Percentiles rank a stretch among this genome's conserved stretches.
Evolutionary conservation across 2,113 vertebrate species (phyloP).

Genomic region (Megaptera novaeangliae): DNA sequence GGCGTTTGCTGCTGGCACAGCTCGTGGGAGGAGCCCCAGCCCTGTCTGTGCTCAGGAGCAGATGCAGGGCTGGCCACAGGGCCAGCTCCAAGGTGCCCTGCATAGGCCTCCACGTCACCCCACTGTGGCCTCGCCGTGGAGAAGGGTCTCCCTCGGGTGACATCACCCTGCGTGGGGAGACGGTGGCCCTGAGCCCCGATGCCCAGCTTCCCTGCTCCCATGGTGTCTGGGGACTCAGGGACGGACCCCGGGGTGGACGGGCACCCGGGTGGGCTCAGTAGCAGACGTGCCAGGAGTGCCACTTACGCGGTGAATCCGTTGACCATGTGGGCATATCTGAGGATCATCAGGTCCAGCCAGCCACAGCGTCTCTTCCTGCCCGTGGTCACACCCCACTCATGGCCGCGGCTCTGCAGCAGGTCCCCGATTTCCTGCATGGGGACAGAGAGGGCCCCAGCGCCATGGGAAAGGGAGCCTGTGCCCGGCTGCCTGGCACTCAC

Average conservation of each 20-base stretch:
- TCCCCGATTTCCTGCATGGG: conserved; percentile 88
- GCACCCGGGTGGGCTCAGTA: rapidly evolving
- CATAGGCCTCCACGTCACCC: no score
- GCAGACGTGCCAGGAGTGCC: background rate
- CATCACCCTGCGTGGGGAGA: background rate
- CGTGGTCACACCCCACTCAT: conserved; percentile 96
- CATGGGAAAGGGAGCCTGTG: rapidly evolving
- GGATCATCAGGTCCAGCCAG: conserved; percentile 96
- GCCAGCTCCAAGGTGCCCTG: rapidly evolving
- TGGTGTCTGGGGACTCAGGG: rapidly evolving
- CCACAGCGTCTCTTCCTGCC: conserved; percentile 97
- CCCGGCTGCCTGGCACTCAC: background rate
- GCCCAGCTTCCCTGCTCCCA: background rate
- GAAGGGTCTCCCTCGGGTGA: background rate
- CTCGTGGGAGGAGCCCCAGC: no score
- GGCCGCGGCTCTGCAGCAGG: conserved; percentile 94
- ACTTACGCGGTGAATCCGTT: conserved; percentile 98
- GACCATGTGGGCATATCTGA: conserved; percentile 97
- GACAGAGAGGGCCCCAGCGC: background rate
- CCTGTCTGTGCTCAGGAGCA: background rate
- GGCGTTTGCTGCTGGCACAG: background rate
- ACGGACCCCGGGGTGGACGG: rapidly evolving
- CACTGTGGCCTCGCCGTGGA: rapidly evolving
- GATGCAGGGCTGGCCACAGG: no score
- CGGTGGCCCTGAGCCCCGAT: background rate